Base-by-base conservation (phyloP, 2,113 vertebrate genomes). In the Urocynchramus pylzowi region DNA sequence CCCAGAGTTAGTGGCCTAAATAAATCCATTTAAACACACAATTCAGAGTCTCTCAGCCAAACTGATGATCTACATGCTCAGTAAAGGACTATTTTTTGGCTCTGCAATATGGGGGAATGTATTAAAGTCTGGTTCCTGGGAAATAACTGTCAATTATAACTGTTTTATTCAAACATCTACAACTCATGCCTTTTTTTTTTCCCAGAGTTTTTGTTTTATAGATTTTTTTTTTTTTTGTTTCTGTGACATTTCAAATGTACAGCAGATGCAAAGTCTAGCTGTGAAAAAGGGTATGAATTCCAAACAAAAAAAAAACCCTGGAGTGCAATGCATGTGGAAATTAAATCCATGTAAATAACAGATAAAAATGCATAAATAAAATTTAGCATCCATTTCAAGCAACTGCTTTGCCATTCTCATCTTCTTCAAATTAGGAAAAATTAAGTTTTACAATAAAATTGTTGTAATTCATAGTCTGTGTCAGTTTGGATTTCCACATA, bases 251-350 rank as follows among this genome's bases (percentile, higher is more conserved):
- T 47, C 14, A 23, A 30, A 13, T 28, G 14, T 31, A 33, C 7
- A 54, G n/a, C 6, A 69, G 18, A 52, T n/a, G 26, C 1, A 49
- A 87, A 84, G 31, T 6, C 7, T 21, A n/a, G 44, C 64, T 13
- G n/a, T 15, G 4, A 35, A 59, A 83, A 85, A 82, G 1, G 3
- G 5, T 39, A 49, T 0, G 1, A 39, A 26, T 8, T 81, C 6
- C 31, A 60, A 59, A 59, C 0, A 27, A 70, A 44, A 68, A 28
- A 21, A 17, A 27, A 11, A 47, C 0, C 3, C 35, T 44, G 13
- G 8, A 41, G 5, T 16, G 1, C 4, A 56, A 74, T 33, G n/a
- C 47, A 26, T 10, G 22, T 11, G 17, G 12, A 53, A 68, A 80
- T 7, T 23, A 89, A 81, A 89, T n/a, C 21, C 12, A 11, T 16